Conservation (phyloP, 1,140 invertebrate species). For the Amyelois transitella region DNA sequence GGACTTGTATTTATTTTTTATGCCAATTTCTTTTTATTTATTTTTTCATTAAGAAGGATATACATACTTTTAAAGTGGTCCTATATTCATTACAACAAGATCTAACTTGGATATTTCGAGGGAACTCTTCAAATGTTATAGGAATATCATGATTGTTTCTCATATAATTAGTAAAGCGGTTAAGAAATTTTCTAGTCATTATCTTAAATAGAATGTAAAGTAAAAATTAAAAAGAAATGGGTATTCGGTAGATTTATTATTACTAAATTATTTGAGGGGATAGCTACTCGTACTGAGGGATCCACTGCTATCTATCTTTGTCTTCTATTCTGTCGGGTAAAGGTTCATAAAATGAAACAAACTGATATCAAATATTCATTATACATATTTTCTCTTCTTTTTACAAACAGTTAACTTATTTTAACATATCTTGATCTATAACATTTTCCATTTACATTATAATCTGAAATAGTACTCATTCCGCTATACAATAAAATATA, state of each 20-base stretch:
- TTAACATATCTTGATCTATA: conserved; percentile 70
- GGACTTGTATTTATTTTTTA: neutral
- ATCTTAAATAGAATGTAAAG: too few species aligned
- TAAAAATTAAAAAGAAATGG: too few species aligned
- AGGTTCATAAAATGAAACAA: conserved; percentile 48
- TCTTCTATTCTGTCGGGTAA: too few species aligned
- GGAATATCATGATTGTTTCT: neutral
- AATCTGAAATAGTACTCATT: conserved; percentile 68
- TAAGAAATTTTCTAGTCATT: neutral
- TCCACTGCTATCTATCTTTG: too few species aligned
- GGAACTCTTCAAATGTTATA: neutral
- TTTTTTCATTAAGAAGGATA: too few species aligned
- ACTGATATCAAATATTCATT: conserved; percentile 68
- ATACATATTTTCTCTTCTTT: conserved; percentile 71
- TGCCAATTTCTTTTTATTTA: too few species aligned
- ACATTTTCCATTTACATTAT: conserved; percentile 70
- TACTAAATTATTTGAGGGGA: too few species aligned
- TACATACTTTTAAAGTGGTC: too few species aligned
- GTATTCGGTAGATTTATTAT: too few species aligned
- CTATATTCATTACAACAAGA: too few species aligned
- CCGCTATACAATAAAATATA: conserved; percentile 72
- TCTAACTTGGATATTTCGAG: too few species aligned
- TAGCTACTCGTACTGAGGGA: too few species aligned
- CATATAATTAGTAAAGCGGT: neutral
- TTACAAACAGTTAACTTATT: conserved; percentile 73